Evolutionary conservation across 2,888 invertebrate species (phyloP).

Genomic region (Elysia crispata): DNA sequence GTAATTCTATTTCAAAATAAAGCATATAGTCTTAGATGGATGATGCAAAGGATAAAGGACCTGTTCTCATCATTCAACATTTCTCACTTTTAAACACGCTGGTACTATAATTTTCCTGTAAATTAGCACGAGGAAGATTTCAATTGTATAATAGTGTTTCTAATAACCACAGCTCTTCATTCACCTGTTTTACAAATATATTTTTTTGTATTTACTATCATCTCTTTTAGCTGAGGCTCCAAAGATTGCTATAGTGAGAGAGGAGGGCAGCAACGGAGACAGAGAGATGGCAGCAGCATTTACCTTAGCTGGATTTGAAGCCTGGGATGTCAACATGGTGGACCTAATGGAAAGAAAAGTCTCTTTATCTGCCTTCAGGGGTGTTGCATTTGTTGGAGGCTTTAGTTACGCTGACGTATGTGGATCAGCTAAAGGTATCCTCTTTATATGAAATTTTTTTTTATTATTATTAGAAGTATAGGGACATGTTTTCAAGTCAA

Average conservation of each 20-base stretch:
- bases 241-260: conserved; percentile 93
- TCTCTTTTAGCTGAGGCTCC: conserved; percentile 66
- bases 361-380: conserved; percentile 88
- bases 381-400: conserved; percentile 97
- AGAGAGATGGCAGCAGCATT: conserved; percentile 96
- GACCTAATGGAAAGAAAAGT: conserved; percentile 87
- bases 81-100: no score
- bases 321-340: conserved; percentile 96
- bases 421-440: conserved; percentile 90
- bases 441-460: neutral
- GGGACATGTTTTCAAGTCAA: neutral
- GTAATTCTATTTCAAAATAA: no score
- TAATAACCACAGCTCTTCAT: no score
- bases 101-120: no score
- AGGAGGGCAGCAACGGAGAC: conserved; percentile 98
- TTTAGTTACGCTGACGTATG: conserved; percentile 99
- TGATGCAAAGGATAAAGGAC: no score
- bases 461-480: neutral
- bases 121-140: no score
- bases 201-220: no score
- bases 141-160: no score
- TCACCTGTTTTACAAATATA: no score
- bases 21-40: no score
- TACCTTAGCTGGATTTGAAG: conserved; percentile 89
- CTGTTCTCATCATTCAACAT: no score